Percentiles rank a stretch among this genome's conserved stretches.
Conservation (phyloP, 2,113 vertebrate genomes). For the Barnardius zonarius region DNA sequence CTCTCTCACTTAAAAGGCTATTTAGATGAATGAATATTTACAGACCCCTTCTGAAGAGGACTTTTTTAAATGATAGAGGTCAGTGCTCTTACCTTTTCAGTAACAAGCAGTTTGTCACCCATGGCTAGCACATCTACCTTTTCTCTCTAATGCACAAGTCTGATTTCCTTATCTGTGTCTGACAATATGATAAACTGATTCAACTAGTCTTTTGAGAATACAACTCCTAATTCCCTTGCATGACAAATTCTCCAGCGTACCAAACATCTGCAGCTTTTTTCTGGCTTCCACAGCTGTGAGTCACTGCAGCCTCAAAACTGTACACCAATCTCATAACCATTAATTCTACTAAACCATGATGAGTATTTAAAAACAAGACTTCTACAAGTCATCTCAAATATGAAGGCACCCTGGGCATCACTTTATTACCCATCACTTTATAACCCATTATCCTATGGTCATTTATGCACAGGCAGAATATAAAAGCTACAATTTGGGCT, state of each 20-base stretch:
- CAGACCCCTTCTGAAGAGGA: neutral
- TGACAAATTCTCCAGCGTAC: neutral
- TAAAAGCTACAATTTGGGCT: constrained; percentile 5
- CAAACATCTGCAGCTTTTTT: neutral
- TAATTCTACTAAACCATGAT: neutral
- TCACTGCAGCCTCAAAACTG: neutral
- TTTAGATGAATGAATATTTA: neutral
- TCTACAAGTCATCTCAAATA: neutral
- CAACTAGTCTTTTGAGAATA: neutral
- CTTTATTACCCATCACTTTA: neutral
- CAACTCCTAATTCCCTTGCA: neutral
- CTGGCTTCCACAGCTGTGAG: neutral
- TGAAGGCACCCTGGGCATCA: neutral
- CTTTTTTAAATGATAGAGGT: neutral
- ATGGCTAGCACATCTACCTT: neutral
- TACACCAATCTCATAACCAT: neutral
- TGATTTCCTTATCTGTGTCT: neutral
- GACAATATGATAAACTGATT: neutral
- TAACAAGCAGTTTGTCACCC: neutral
- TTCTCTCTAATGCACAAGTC: neutral
- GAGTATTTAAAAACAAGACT: neutral
- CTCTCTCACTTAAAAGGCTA: neutral
- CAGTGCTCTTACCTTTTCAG: neutral
- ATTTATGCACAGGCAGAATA: neutral
- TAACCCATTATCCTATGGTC: neutral